Evolutionary conservation across 2,797 vertebrate genomes (phyloP).

Genomic region (Sternotherus odoratus): DNA sequence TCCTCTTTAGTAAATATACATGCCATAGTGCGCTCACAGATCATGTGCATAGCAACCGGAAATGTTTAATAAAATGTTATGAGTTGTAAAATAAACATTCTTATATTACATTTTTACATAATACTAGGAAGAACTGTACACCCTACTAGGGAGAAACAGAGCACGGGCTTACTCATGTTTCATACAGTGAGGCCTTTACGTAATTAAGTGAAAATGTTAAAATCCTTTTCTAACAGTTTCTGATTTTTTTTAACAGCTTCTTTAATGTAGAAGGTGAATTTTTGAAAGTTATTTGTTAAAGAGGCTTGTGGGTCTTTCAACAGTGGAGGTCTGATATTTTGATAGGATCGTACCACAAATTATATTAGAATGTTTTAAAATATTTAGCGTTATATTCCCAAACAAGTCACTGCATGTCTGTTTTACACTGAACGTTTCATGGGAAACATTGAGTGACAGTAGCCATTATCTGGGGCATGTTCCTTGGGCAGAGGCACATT

Average conservation of each 20-base stretch:
- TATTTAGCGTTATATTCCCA: accelerated
- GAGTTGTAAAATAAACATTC: neutral
- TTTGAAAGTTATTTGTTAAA: neutral
- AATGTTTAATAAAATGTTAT: neutral
- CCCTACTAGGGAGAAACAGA: neutral
- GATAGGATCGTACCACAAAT: neutral
- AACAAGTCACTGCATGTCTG: neutral
- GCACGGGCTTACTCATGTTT: neutral
- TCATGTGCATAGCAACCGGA: slow-evolving; percentile 1
- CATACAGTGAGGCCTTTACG: neutral
- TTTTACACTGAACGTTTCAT: slow-evolving; percentile 6
- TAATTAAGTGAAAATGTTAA: neutral
- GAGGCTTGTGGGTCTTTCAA: neutral
- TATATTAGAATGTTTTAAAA: neutral
- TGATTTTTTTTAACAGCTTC: neutral
- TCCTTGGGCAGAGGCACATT: neutral
- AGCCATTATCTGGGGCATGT: neutral
- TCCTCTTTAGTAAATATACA: neutral
- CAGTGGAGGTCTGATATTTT: neutral
- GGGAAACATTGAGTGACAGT: neutral
- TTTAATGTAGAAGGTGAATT: neutral
- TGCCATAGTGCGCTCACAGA: neutral
- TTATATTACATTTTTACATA: neutral
- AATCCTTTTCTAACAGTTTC: neutral
- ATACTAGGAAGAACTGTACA: neutral